A percentile compares a stretch with the other conserved stretches of the same genome.
phyloP scores from a whole-genome alignment of 1,140 invertebrate species.

The Hylaeus anthracinus region DNA sequence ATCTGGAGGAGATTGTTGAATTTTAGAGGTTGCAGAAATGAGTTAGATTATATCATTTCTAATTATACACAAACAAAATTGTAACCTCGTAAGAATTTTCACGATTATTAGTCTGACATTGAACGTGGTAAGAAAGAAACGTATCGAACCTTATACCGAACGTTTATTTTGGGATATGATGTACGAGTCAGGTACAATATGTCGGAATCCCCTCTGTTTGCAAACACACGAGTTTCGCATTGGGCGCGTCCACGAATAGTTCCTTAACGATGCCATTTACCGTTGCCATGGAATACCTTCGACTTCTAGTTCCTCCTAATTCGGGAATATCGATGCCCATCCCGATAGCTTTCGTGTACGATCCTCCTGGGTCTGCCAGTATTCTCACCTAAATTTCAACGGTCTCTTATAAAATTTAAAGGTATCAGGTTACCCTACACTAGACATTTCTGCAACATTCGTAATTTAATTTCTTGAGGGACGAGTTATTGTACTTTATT shows the following conservation, averaged over 20 bases:
- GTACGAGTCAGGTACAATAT: conserved; percentile 20
- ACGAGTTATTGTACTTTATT: too few species aligned
- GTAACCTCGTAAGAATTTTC: too few species aligned
- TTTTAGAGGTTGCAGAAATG: too few species aligned
- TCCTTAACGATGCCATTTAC: conserved; percentile 78
- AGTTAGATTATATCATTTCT: too few species aligned
- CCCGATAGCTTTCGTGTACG: conserved; percentile 81
- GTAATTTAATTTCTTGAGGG: too few species aligned
- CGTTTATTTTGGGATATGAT: background rate
- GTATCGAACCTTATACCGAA: background rate
- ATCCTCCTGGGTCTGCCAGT: conserved; percentile 82
- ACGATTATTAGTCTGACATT: too few species aligned
- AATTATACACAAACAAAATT: too few species aligned
- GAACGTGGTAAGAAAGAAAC: too few species aligned
- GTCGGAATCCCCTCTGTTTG: conserved; percentile 15
- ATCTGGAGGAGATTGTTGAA: too few species aligned
- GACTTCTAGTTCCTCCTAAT: conserved; percentile 80
- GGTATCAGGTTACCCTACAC: too few species aligned
- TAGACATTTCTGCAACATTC: too few species aligned
- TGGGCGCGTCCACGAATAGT: conserved; percentile 37
- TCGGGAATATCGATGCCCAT: conserved; percentile 80
- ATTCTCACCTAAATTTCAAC: conserved; percentile 78
- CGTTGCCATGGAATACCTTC: conserved; percentile 82
- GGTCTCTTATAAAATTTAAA: too few species aligned
- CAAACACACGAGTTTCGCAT: conserved; percentile 36